Evolutionary conservation across 2,888 invertebrate genomes (phyloP).

Genomic region (Chloroclystis v-ata): DNA sequence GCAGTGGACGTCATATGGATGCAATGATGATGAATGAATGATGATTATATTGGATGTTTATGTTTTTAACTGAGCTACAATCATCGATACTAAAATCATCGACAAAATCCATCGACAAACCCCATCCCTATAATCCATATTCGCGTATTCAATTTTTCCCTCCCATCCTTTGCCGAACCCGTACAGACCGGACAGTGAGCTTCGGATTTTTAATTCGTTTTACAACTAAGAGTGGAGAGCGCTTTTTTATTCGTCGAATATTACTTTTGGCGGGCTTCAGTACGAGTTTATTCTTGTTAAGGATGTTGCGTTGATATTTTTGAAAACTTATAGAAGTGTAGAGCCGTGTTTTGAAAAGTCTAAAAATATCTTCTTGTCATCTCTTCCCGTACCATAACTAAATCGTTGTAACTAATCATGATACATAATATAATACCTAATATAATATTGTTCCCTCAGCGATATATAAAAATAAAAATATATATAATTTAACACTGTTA

Average conservation of each 20-base stretch:
- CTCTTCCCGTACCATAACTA: too few relatives aligned
- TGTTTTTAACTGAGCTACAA: too few relatives aligned
- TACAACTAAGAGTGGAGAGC: constrained; percentile 48
- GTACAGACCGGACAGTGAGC: constrained; percentile 32
- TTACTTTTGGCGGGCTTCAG: constrained; percentile 56
- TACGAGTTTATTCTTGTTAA: background rate
- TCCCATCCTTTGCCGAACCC: constrained; percentile 75
- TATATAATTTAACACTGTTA: too few relatives aligned
- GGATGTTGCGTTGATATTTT: background rate
- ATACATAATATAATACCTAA: too few relatives aligned
- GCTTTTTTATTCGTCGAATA: constrained; percentile 53
- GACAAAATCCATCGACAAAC: background rate
- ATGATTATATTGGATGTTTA: too few relatives aligned
- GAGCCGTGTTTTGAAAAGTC: background rate
- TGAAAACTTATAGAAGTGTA: background rate
- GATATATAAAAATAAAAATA: too few relatives aligned
- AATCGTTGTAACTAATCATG: too few relatives aligned
- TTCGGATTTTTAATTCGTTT: constrained; percentile 66
- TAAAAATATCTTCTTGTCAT: too few relatives aligned
- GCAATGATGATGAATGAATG: too few relatives aligned
- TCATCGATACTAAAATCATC: background rate
- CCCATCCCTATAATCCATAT: constrained; percentile 33
- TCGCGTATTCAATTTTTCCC: constrained; percentile 65
- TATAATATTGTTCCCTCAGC: too few relatives aligned
- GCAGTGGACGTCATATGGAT: too few relatives aligned